A percentile compares a stretch with the other conserved stretches of the same genome.
Evolutionary conservation across 1,140 invertebrate genomes (phyloP).

Genomic region (Heliconius nattereri): DNA sequence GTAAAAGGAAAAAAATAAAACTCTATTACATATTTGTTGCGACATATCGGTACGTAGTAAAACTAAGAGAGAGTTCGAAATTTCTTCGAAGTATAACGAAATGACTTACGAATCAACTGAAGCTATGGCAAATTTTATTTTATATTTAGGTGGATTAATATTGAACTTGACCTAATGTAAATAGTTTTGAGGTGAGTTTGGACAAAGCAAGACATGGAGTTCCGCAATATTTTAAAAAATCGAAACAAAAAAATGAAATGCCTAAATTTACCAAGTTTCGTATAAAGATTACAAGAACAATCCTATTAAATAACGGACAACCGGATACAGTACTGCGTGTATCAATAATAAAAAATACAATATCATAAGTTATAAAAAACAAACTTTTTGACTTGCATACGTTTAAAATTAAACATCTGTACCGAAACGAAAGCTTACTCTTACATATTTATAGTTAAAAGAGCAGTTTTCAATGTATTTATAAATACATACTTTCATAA

Average conservation of each 20-base stretch:
- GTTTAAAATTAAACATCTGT: not conserved
- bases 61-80: not conserved
- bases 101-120: not conserved
- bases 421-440: not conserved
- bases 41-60: not conserved
- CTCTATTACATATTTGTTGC: not conserved
- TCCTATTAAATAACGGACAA: not conserved
- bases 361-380: not conserved
- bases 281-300: no score
- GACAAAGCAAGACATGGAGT: no score
- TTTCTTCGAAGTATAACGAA: not conserved
- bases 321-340: not conserved
- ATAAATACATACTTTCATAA: slow-evolving; percentile 19
- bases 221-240: no score
- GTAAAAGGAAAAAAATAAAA: not conserved
- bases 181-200: no score
- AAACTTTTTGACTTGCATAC: not conserved
- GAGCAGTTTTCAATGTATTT: slow-evolving; percentile 6
- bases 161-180: no score
- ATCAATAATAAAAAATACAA: not conserved
- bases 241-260: no score
- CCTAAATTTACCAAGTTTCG: no score
- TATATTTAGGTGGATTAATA: not conserved
- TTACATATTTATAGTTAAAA: not conserved
- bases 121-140: not conserved